These are phyloP conservation scores for Popillia japonica DNA, from an alignment of 1,140 invertebrate genomes.

Conservation along the genomic window DNA sequence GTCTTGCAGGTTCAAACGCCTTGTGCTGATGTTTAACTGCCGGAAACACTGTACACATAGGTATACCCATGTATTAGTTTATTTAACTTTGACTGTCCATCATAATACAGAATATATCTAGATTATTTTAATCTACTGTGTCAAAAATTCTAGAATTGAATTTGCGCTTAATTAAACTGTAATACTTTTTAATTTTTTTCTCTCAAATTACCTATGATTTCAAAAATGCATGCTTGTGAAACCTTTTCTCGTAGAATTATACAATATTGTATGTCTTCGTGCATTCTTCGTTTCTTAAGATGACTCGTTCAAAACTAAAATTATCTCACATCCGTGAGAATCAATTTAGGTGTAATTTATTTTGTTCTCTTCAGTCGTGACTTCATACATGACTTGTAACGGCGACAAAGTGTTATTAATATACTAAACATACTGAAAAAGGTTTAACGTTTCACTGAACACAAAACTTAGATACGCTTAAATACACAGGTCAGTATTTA, in stretches of 20 bases:
- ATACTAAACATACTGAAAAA: slow-evolving; percentile 14
- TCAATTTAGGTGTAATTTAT: slow-evolving; percentile 41
- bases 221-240: background rate
- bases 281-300: slow-evolving; percentile 16
- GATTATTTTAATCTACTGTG: too few species aligned
- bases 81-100: too few species aligned
- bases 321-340: slow-evolving; percentile 37
- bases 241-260: background rate
- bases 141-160: too few species aligned
- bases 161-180: too few species aligned
- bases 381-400: background rate
- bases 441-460: background rate
- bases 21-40: too few species aligned
- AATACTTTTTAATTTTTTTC: too few species aligned
- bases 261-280: background rate
- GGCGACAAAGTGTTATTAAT: slow-evolving; percentile 35
- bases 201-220: background rate
- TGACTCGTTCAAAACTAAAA: slow-evolving; percentile 39
- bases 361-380: slow-evolving; percentile 37
- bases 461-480: too few species aligned
- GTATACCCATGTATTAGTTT: too few species aligned
- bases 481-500: background rate
- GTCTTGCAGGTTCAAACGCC: too few species aligned
- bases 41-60: too few species aligned
- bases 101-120: too few species aligned